These are phyloP conservation scores for Epizoanthus fatuus DNA, from an alignment of 92 coral and sea anemone species.

Conservation along the genomic window DNA sequence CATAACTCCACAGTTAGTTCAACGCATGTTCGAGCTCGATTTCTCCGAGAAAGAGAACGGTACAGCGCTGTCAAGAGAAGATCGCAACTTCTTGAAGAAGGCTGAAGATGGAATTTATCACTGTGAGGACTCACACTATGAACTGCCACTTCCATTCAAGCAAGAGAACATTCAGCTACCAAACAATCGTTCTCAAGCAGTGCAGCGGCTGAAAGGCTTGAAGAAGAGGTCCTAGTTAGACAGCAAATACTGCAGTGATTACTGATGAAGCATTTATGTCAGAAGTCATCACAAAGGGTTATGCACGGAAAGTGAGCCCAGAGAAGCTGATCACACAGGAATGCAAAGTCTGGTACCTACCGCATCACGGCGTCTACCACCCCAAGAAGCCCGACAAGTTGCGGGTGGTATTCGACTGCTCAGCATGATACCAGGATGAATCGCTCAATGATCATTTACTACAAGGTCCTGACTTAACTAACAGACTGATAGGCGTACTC, in stretches of 20 bases:
- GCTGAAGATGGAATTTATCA: constrained; percentile 66
- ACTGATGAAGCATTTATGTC: constrained; percentile 45
- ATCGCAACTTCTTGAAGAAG: constrained; percentile 56
- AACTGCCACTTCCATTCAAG: constrained; percentile 61
- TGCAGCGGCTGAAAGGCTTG: constrained; percentile 39
- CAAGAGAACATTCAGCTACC: constrained; percentile 49
- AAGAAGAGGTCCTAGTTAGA: constrained; percentile 44
- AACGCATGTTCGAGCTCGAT: constrained; percentile 62
- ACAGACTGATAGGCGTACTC: constrained; percentile 57
- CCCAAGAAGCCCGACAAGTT: constrained; percentile 51
- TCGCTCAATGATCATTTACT: constrained; percentile 54
- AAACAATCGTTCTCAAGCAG: constrained; percentile 51
- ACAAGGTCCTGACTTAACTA: constrained; percentile 71
- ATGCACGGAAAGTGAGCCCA: constrained; percentile 37
- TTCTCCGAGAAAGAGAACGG: constrained; percentile 64
- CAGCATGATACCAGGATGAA: constrained; percentile 46
- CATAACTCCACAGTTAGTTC: constrained; percentile 47
- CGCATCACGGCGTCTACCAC: constrained; percentile 71
- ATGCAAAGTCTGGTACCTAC: constrained; percentile 60
- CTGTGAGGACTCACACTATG: constrained; percentile 51
- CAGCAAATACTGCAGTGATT: constrained; percentile 28
- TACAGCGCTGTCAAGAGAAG: constrained; percentile 53
- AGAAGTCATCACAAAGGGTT: constrained; percentile 47
- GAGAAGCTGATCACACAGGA: constrained; percentile 3
- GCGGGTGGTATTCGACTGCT: constrained; percentile 58